Evolutionary conservation across 2,797 vertebrate species (phyloP).

Genomic region (Phrynocephalus vlangalii): DNA sequence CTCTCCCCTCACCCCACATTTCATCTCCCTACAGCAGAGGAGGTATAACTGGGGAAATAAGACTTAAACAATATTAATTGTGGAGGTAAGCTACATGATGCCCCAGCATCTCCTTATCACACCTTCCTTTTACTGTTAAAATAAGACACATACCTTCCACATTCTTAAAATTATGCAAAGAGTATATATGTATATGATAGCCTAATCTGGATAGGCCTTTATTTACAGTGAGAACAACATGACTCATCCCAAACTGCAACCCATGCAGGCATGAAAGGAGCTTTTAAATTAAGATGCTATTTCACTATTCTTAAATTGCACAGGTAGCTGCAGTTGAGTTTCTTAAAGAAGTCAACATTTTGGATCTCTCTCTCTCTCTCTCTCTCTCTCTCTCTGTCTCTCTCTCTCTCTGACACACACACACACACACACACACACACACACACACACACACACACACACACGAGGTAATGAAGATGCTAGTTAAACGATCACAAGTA

Average conservation of each 20-base stretch:
- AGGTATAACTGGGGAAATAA: neutral
- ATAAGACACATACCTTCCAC: neutral
- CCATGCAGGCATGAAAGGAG: neutral
- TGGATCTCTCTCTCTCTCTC: too few species aligned
- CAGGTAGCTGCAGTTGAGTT: constrained; percentile 28
- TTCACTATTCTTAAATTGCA: constrained; percentile 27
- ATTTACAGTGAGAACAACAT: neutral
- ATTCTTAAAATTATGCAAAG: neutral
- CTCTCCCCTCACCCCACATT: neutral
- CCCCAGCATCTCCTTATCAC: neutral
- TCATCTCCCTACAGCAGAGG: neutral
- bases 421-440: too few species aligned
- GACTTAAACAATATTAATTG: neutral
- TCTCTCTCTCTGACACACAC: too few species aligned
- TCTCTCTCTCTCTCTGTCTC: too few species aligned
- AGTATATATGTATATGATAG: neutral
- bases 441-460: too few species aligned
- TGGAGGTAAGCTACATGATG: neutral
- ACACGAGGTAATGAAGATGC: neutral
- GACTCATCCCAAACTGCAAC: neutral
- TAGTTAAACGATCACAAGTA: constrained; percentile 9
- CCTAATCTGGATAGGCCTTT: neutral
- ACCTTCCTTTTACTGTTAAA: neutral
- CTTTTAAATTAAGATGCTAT: neutral
- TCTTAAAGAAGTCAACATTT: constrained; percentile 1